Base-by-base conservation (phyloP, 2,888 invertebrate species). In the Pollenia labialis region DNA sequence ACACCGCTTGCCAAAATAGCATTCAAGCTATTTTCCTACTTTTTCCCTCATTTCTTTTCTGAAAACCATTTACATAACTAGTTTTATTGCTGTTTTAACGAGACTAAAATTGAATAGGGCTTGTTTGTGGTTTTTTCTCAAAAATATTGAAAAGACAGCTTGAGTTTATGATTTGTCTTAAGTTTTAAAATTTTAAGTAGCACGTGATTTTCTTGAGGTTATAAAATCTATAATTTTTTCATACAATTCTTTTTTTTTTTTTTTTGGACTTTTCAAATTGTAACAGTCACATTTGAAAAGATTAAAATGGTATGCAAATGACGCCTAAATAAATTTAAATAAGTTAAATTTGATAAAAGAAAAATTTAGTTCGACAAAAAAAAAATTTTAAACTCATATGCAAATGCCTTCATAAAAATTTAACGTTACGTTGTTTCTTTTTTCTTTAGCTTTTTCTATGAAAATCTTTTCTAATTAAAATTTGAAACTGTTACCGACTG, bases 161-260 rank as follows among this genome's bases (percentile, higher is more conserved):
- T 16, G 16, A 16, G 9, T 52, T 52, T 50, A 32, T 14, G 23
- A 23, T 32, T 50, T 50, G 12, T 11, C 12, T 69, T 40, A 42
- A 52, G 16, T 3, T 42, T 69, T 16, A 11, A 9, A 16, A 42
- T 72, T 64, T 50, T 18, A 60, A 80, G 14, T 60, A 42, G 71
- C 80, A 85, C 80, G 75, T 81, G 80, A 76, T 81, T 85, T 81
- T 64, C 64, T 71, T 71, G 12, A 14, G 80, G 69, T 75, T 85
- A 64, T 76, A 64, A 18, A 14, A 58, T 48, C 40, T 3, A 54
- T 56, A 7, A 46, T 44, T 9, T 14, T 44, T 44, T 52, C 23
- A 11, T 40, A 60, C 6, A 54, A 76, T 64, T 76, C 6, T n/a
- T 40, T 60, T 18, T 12, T 18, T 14, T 54, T 46, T 16, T 60